phyloP scores from a whole-genome alignment of 2,888 invertebrate genomes.

The Iphiclides podalirius region DNA sequence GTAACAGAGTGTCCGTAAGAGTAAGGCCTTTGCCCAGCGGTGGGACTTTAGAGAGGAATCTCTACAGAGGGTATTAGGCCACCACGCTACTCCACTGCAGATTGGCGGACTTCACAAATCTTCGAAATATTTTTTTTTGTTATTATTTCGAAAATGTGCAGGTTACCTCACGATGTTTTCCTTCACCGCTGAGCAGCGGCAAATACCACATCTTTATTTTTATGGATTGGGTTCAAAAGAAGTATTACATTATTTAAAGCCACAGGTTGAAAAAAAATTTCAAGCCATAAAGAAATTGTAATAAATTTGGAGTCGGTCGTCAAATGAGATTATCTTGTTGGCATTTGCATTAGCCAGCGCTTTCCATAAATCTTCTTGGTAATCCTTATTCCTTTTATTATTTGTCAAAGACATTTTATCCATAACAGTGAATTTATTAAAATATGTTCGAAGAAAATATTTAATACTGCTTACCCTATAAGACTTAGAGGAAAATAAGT shows the following conservation, averaged over 20 bases:
- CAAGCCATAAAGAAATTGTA: not conserved
- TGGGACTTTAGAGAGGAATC: too few species aligned
- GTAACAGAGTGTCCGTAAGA: too few species aligned
- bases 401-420: constrained; percentile 14
- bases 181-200: too few species aligned
- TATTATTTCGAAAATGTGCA: too few species aligned
- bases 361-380: constrained; percentile 22
- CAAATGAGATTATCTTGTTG: constrained; percentile 14
- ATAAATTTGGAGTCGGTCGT: constrained; percentile 14
- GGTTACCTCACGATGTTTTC: too few species aligned
- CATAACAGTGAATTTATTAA: not conserved
- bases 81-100: too few species aligned
- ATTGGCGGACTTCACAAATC: too few species aligned
- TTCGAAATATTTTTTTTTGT: too few species aligned
- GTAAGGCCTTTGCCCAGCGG: too few species aligned
- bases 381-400: constrained; percentile 20
- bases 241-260: not conserved
- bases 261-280: not conserved
- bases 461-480: not conserved
- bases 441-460: not conserved
- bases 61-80: too few species aligned
- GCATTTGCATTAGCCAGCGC: constrained; percentile 5
- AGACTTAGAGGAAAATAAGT: not conserved
- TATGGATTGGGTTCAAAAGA: not conserved
- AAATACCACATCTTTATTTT: too few species aligned